Base-by-base conservation (phyloP, 2,888 invertebrate genomes). In the Formica aserva region DNA sequence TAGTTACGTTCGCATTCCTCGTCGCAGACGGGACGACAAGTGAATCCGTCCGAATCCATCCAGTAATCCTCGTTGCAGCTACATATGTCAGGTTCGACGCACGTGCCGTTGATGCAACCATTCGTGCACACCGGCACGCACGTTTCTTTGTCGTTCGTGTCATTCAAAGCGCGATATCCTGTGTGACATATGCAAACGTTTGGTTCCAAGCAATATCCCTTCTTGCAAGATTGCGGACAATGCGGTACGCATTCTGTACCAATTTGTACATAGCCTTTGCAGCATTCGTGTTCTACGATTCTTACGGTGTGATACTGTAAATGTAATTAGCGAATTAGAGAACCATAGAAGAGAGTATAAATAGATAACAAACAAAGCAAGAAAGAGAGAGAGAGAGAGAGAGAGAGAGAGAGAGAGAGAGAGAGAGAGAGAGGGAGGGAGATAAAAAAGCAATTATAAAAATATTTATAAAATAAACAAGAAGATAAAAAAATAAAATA, bases 51-150 rank as follows among this genome's bases (percentile, higher is more conserved):
- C 26, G 67, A 29, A 18, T 52, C 52, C 67, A 76, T 8, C 66
- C 26, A 55, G 13, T 76, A 66, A 1, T 8, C 26, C 2, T 66
- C 13, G n/a, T 52, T 91, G 85, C 95, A 95, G 11, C 88, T 72
- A 83, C 96, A 96, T 1, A 92, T 93, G 86, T 95, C 94, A 78
- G 95, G 89, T 32, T 87, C 91, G n/a, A 90, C 72, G 75, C 92
- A 92, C 3, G 90, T 88, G 29, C 92, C 92, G 77, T 91, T 90
- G 32, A 86, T 26, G 82, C 92, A 95, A 9, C 41, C 67, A 5
- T 67, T 71, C 13, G 41, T 32, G 45, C 83, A 83, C 3, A 55
- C 18, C 8, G 83, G 81, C 1, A 62, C n/a, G 52, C 83, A 83
- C 4, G 9, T 15, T 0, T 67, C 9, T 22, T 38, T 22, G 0